phyloP scores from a whole-genome alignment of 1,140 invertebrate species.

The Pantala flavescens region DNA sequence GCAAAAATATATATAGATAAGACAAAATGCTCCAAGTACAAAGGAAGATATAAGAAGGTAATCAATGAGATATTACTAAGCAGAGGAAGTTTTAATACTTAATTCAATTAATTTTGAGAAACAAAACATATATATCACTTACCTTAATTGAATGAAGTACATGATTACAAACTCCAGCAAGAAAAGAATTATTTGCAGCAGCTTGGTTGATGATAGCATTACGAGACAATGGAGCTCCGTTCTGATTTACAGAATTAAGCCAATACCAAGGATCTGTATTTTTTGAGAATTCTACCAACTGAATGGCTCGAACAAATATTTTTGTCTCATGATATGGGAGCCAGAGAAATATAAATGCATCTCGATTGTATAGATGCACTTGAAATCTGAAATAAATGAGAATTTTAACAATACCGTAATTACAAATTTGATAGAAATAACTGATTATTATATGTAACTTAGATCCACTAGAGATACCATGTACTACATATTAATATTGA shows the following conservation, averaged over 20 bases:
- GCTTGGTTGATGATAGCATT: conserved; percentile 61
- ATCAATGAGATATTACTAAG: too few species aligned
- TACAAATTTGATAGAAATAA: too few species aligned
- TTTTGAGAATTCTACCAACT: conserved; percentile 56
- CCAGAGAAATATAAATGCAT: conserved; percentile 65
- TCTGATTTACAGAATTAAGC: conserved; percentile 59
- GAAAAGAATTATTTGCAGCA: conserved; percentile 51
- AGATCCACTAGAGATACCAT: neutral
- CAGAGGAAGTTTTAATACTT: too few species aligned
- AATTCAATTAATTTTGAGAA: too few species aligned
- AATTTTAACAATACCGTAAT: too few species aligned
- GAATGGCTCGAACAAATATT: conserved; percentile 72
- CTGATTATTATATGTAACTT: too few species aligned
- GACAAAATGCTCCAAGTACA: too few species aligned
- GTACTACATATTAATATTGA: neutral
- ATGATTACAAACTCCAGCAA: conserved; percentile 62
- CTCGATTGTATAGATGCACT: conserved; percentile 77
- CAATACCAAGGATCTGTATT: conserved; percentile 62
- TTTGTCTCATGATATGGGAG: conserved; percentile 87
- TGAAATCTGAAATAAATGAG: conserved; percentile 50
- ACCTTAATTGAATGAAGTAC: conserved; percentile 53
- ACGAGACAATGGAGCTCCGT: conserved; percentile 58
- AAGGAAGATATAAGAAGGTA: too few species aligned
- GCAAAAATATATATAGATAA: too few species aligned
- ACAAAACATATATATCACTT: too few species aligned